These are phyloP conservation scores for Okamejei kenojei DNA, from an alignment of 2,797 vertebrate genomes.

Conservation along the genomic window DNA sequence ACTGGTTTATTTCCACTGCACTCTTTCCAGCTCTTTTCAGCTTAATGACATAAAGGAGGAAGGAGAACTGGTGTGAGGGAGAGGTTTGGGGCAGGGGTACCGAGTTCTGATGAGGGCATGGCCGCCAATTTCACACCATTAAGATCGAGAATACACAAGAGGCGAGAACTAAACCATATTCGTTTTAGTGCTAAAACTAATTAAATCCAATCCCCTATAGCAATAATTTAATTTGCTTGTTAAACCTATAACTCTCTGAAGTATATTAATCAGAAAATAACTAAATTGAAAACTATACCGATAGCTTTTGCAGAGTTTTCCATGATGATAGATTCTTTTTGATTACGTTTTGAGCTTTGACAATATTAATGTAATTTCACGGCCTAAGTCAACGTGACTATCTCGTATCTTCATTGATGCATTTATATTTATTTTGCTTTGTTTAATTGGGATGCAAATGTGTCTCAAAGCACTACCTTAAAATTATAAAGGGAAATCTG, in stretches of 20 bases:
- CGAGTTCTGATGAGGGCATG: too few relatives aligned
- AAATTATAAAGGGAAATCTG: background rate
- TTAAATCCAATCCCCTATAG: conserved; percentile 9
- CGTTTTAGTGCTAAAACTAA: background rate
- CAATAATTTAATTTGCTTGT: conserved; percentile 15
- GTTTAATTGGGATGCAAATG: background rate
- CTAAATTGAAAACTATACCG: background rate
- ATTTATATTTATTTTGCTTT: background rate
- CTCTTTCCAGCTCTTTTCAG: too few relatives aligned
- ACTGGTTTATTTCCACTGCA: too few relatives aligned
- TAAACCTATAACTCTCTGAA: conserved; percentile 1
- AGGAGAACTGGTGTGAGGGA: too few relatives aligned
- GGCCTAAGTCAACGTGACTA: background rate
- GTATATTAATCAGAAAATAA: conserved; percentile 1
- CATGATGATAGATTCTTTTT: background rate
- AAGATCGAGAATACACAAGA: too few relatives aligned
- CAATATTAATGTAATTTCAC: background rate
- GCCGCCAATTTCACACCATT: too few relatives aligned
- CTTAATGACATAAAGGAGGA: too few relatives aligned
- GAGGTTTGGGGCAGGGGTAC: too few relatives aligned
- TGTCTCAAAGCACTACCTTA: background rate
- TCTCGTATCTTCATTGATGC: background rate
- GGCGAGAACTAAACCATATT: background rate
- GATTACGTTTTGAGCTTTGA: background rate
- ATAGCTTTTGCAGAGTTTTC: background rate